Evolutionary conservation across 2,113 vertebrate genomes (phyloP).

Genomic region (Nerophis ophidion): DNA sequence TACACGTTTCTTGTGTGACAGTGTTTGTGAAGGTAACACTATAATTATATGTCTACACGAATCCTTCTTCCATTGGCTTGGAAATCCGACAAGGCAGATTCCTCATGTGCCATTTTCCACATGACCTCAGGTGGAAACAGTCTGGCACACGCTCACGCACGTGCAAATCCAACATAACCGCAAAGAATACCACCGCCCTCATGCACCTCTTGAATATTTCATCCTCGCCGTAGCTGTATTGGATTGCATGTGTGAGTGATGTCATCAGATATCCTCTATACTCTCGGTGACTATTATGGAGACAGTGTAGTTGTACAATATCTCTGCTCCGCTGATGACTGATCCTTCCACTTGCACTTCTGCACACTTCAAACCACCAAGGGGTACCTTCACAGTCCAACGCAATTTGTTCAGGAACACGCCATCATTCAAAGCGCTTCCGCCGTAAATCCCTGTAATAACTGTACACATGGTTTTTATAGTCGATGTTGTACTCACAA

Average conservation of each 20-base stretch:
- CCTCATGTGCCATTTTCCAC: constrained; percentile 37
- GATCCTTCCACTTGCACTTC: constrained; percentile 9
- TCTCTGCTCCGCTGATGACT: constrained; percentile 4
- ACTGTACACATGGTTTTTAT: no score
- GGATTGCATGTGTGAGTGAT: constrained; percentile 19
- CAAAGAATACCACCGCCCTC: constrained; percentile 5
- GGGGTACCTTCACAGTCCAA: neutral
- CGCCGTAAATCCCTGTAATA: no score
- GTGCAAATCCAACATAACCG: constrained; percentile 7
- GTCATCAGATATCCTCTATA: constrained; percentile 13
- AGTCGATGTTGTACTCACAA: no score
- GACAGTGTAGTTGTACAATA: constrained; percentile 15
- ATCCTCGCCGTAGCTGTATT: constrained; percentile 11
- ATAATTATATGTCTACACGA: neutral
- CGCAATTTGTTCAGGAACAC: neutral
- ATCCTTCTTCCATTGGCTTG: neutral
- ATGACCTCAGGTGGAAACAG: constrained; percentile 30
- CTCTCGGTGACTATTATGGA: constrained; percentile 22
- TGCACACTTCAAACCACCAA: neutral
- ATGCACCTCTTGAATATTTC: constrained; percentile 33
- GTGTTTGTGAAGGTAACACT: neutral
- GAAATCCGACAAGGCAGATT: neutral
- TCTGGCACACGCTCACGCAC: constrained; percentile 1
- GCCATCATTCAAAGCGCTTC: no score
- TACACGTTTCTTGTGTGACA: neutral